Evolutionary conservation across 2,888 invertebrate genomes (phyloP), one percentile per base, ranked within the genome.

Genomic region (Tineola bisselliella): DNA sequence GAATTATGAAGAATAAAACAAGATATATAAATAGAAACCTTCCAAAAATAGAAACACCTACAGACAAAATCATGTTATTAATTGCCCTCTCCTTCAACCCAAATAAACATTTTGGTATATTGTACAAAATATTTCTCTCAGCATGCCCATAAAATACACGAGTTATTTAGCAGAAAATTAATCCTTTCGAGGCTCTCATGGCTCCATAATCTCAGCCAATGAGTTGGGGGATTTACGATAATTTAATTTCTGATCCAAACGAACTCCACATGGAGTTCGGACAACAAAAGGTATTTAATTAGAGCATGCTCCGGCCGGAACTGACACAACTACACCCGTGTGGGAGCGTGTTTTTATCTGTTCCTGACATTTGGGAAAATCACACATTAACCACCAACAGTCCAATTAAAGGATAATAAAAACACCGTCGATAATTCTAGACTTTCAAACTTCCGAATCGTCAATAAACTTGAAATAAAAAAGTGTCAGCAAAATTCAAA

Each of bases 281-380:
- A 63, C 65, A 66, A 70, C 69, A 68, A 67, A 25, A 74, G 72
- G 70, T 72, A 72, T 70, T 70, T 74, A 72, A 75, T 74, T 74
- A 71, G 66, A 66, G 19, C 19, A 15, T 38, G 25, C 13, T 19
- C 31, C 64, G 64, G 62, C 65, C 64, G 64, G 62, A 65, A 65
- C 60, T 30, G 48, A 54, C 63, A 63, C 63, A 64, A 66, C 64
- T 68, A 66, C 67, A 65, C 65, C 64, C 65, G 65, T 68, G 62
- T 31, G 10, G 58, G 58, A 8, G 33, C 58, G 58, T 58, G 58
- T 33, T 33, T 25, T 33, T 57, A n/a, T 13, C 56, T 58, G 58
- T 31, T 13, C 12, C 15, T 58, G 33, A 58, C 33, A 33, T 58
- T 58, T 17, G 12, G 48, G 48, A 13, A 48, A 48, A 48, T 48